Evolutionary conservation across 2,113 vertebrate genomes (phyloP), one percentile per base, ranked within the genome.

Genomic region (Struthio camelus): DNA sequence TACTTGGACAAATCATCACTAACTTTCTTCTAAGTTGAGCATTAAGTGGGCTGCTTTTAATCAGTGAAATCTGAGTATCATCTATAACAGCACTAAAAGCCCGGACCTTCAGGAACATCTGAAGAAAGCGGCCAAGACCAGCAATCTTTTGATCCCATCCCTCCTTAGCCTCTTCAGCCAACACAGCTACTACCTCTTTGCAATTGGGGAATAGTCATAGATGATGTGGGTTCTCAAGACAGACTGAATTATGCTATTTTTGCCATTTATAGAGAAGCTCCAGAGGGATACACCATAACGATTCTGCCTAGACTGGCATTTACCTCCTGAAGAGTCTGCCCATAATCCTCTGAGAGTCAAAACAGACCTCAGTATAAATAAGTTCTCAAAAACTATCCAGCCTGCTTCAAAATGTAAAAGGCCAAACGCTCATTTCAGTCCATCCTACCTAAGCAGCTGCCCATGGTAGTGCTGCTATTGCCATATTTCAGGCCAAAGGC

Each of bases 191-290:
- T 0, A 11, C 12, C 14, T 64, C 54, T 65, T 71, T 84, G 48
- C 48, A 87, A 12, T 22, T 18, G 62, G 6, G 89, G 9, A 40
- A 70, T 0, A 61, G 38, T 61, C 89, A 81, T 17, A 9, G 48
- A 86, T 72, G 3, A 72, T 9, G 70, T 0, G 1, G 16, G 11
- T 75, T 88, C 24, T 50, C 11, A 71, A 69, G 25, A 79, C 4
- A 16, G 25, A n/a, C 11, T 3, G 1, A 56, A 82, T 38, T 51
- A 4, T 2, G 30, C 12, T 84, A 32, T 25, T 53, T 48, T 0
- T 56, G 10, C 3, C 22, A 76, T 59, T 82, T 70, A 58, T 51
- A 92, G 48, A 0, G 22, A 4, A 84, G 11, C 48, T 91, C 27
- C 51, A 86, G 38, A 72, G 11, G 16, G 9, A 51, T 10, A 15